These are phyloP conservation scores for Mycteria americana DNA, from an alignment of 2,797 vertebrate species.

Conservation along the genomic window DNA sequence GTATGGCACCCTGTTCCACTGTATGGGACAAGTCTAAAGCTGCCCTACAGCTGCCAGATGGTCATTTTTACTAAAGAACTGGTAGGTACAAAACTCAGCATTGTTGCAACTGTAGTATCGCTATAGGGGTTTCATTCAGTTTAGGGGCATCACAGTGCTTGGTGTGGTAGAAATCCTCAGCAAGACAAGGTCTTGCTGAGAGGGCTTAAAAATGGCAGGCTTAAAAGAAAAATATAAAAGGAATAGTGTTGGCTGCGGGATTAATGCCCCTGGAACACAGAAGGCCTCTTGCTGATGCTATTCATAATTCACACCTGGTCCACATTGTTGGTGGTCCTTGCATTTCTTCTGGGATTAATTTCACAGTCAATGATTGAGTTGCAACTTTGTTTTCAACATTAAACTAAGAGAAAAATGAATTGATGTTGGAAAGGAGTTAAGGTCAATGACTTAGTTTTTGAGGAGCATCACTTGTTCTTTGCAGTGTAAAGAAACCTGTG, in stretches of 20 bases:
- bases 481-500: not conserved
- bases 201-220: not conserved
- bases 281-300: not conserved
- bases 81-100: fast-evolving
- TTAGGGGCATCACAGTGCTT: not conserved
- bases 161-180: not conserved
- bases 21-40: not conserved
- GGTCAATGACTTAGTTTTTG: not conserved
- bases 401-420: not conserved
- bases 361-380: not conserved
- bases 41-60: not conserved
- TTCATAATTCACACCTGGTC: constrained; percentile 7
- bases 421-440: not conserved
- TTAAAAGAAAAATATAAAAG: not conserved
- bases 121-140: not conserved
- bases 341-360: constrained; percentile 17
- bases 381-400: not conserved
- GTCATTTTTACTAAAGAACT: not conserved
- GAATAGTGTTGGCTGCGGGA: not conserved
- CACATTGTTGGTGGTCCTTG: not conserved
- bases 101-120: not conserved
- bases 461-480: not conserved
- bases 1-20: not conserved
- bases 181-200: not conserved
- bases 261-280: not conserved